Evolutionary conservation across 2,888 invertebrate species (phyloP).

Genomic region (Argyra leucocephala): DNA sequence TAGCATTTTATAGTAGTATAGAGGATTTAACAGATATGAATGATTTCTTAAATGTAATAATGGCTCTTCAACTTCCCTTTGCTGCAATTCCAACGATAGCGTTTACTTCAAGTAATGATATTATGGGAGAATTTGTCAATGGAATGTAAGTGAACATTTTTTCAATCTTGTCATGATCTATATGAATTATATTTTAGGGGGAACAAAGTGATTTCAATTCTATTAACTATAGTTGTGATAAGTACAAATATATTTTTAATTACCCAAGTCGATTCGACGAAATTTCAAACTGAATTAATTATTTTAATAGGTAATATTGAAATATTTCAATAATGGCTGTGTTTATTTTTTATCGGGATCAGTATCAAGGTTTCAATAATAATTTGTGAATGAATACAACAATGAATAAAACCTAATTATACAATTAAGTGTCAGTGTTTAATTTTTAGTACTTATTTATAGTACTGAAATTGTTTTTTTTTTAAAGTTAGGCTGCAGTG

Average conservation of each 20-base stretch:
- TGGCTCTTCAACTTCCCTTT: slow-evolving; percentile 80
- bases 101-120: slow-evolving; percentile 64
- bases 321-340: slow-evolving; percentile 17
- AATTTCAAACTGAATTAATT: slow-evolving; percentile 44
- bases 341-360: too few relatives aligned
- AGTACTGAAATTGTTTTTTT: too few relatives aligned
- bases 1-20: slow-evolving; percentile 59
- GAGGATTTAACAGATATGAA: slow-evolving; percentile 70
- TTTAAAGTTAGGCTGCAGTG: too few relatives aligned
- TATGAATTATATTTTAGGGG: slow-evolving; percentile 45
- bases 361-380: too few relatives aligned
- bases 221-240: slow-evolving; percentile 62
- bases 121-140: slow-evolving; percentile 80
- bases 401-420: too few relatives aligned
- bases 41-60: slow-evolving; percentile 74
- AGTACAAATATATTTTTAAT: slow-evolving; percentile 68
- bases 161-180: background rate
- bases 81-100: slow-evolving; percentile 78
- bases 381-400: too few relatives aligned
- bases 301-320: slow-evolving; percentile 40
- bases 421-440: too few relatives aligned
- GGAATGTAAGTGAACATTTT: slow-evolving; percentile 52
- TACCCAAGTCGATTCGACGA: slow-evolving; percentile 47
- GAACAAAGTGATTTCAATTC: slow-evolving; percentile 58
- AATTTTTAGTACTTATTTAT: too few relatives aligned